Conservation (phyloP, 2,888 invertebrate genomes). For the Lomographa bimaculata region DNA sequence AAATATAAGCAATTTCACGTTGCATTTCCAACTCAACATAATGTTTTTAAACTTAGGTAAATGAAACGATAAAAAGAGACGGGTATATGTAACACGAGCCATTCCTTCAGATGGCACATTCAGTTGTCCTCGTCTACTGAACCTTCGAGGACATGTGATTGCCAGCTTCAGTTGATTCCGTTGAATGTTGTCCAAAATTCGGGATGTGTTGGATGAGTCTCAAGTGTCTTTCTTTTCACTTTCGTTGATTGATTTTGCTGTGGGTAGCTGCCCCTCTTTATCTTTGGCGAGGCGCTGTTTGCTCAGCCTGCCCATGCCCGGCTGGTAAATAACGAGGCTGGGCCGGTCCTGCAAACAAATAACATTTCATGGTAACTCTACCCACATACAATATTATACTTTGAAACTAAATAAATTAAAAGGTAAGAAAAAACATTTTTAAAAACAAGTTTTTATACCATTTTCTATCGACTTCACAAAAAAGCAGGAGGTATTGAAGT, state of each 20-base stretch:
- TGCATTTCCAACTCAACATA: conserved; percentile 59
- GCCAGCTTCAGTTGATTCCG: conserved; percentile 77
- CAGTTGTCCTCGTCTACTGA: conserved; percentile 63
- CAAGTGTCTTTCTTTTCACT: conserved; percentile 81
- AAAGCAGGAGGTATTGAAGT: too few species aligned
- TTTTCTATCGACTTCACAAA: too few species aligned
- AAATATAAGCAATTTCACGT: conserved; percentile 60
- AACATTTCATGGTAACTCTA: conserved; percentile 1
- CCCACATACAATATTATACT: too few species aligned
- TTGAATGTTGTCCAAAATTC: conserved; percentile 78
- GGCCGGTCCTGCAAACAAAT: conserved; percentile 88
- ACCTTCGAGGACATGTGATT: conserved; percentile 62
- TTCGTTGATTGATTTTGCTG: conserved; percentile 62
- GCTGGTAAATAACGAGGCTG: conserved; percentile 94
- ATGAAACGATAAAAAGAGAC: conserved; percentile 60
- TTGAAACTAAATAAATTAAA: too few species aligned
- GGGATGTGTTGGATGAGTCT: conserved; percentile 54
- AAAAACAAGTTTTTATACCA: too few species aligned
- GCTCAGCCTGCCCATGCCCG: conserved; percentile 92
- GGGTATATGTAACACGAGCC: conserved; percentile 62
- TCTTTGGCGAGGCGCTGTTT: conserved; percentile 85
- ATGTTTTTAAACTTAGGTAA: conserved; percentile 59
- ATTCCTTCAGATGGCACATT: conserved; percentile 71
- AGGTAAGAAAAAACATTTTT: too few species aligned
- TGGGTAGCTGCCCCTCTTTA: conserved; percentile 57